These are phyloP conservation scores for Mirounga angustirostris DNA, from an alignment of 2,113 vertebrate species.

Conservation along the genomic window DNA sequence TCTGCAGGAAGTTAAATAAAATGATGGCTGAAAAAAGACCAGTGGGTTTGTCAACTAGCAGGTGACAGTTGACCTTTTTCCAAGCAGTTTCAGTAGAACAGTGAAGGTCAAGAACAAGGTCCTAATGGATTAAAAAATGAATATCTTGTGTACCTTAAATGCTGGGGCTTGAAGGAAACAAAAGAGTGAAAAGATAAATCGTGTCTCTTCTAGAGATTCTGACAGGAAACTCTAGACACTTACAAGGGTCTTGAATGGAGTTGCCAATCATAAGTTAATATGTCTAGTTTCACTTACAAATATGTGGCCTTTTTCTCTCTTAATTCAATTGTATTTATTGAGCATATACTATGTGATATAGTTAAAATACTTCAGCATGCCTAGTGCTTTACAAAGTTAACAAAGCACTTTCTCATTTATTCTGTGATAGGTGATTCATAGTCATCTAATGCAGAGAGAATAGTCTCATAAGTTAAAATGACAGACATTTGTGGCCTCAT, in stretches of 20 bases:
- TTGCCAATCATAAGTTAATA: background rate
- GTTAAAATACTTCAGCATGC: background rate
- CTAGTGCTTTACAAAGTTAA: background rate
- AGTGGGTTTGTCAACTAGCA: background rate
- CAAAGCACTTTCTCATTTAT: background rate
- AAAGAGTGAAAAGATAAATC: constrained; percentile 36
- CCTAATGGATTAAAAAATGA: constrained; percentile 26
- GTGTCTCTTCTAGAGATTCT: background rate
- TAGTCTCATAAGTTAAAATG: constrained; percentile 18
- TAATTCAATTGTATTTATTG: background rate
- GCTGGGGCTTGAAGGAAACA: background rate
- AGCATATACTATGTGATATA: background rate
- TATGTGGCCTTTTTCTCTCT: background rate
- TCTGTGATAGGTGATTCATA: background rate
- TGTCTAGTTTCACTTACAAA: constrained; percentile 36
- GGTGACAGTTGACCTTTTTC: background rate
- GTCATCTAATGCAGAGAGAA: background rate
- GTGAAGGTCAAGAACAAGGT: background rate
- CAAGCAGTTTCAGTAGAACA: background rate
- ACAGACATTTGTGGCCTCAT: background rate
- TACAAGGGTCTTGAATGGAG: background rate
- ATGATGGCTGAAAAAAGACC: background rate
- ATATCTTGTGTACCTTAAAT: background rate
- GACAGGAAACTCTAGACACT: background rate
- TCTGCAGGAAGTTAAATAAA: background rate